Base-by-base conservation (phyloP, 1,140 invertebrate species). In the Pogonus chalceus region DNA sequence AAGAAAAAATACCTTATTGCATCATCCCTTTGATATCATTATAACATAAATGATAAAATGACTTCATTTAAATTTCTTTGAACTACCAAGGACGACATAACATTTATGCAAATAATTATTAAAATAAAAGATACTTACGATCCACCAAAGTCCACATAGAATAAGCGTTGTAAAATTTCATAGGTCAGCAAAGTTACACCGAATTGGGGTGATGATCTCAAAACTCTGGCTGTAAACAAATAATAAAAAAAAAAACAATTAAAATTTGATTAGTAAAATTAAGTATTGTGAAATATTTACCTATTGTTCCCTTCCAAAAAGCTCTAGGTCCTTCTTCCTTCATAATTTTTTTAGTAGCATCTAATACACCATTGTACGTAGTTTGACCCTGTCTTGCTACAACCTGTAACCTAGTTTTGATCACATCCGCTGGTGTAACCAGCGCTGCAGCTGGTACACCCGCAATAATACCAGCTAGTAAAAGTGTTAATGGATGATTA, bases 351-450 rank as follows among this genome's bases (percentile, higher is more conserved):
- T 82, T 76, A 2, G 89, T 83, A 31, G 94, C 96, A 75, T 99
- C 96, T 22, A 92, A 71, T 0, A 99, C 82, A 1, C 96, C 96
- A 23, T 69, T 85, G 69, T 99, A 99, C 0, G 94, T 96, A 0
- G 96, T 98, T 72, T 99, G 96, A 1, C 96, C 96, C 31, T 85
- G 76, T 60, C 96, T 76, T 1, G 96, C 96, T 16, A 92, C 90
- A 1, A 99, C 96, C 80, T 89, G 70, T 2, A 99, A 75, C 57
- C 96, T 76, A 2, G 96, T 99, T 75, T 99, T 99, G 64, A 99
- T 99, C 53, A 99, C 96, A 79, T 99, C 96, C 51, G 96, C 96
- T 21, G 96, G 96, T 2, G 96, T 99, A 12, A 96, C 94, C n/a
- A 99, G 74, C 24, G 90, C 93, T 14, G 96, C 96, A 49, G 96